phyloP scores from a whole-genome alignment of 35 echinoderm and acorn worm species.

The Ptychodera flava region DNA sequence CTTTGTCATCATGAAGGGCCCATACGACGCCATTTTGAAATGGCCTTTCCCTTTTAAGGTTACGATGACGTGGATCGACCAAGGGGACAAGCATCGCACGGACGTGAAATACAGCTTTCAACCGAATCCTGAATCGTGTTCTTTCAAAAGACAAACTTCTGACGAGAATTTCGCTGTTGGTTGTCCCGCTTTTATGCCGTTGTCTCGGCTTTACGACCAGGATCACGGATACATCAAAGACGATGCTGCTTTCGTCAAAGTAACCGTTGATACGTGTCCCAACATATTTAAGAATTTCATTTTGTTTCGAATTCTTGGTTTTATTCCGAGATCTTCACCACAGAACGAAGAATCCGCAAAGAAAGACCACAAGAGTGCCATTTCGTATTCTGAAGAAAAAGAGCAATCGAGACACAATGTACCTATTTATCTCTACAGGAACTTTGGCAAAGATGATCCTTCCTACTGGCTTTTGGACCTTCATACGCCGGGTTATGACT shows the following conservation, averaged over 20 bases:
- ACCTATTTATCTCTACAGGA: too few relatives aligned
- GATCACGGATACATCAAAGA: neutral
- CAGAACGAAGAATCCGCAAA: too few relatives aligned
- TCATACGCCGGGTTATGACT: too few relatives aligned
- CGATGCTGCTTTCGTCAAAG: neutral
- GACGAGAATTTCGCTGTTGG: neutral
- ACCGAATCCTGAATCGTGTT: neutral
- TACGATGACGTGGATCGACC: slow-evolving; percentile 5
- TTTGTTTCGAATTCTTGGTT: too few relatives aligned
- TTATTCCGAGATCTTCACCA: too few relatives aligned
- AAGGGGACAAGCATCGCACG: neutral
- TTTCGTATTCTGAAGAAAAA: too few relatives aligned
- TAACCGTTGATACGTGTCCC: slow-evolving; percentile 4
- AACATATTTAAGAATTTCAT: too few relatives aligned
- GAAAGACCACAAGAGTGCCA: too few relatives aligned
- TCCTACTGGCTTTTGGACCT: too few relatives aligned
- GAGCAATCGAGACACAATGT: too few relatives aligned
- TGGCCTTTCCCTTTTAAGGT: slow-evolving; percentile 93
- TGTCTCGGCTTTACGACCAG: neutral
- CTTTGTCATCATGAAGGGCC: slow-evolving; percentile 89
- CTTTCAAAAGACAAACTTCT: neutral
- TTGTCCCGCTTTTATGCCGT: slow-evolving; percentile 3
- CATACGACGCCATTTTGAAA: slow-evolving; percentile 70
- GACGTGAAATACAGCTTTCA: slow-evolving; percentile 1
- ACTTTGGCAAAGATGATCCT: too few relatives aligned